Base-by-base conservation (phyloP, 2,888 invertebrate genomes). In the Himalopsyche anomala region DNA sequence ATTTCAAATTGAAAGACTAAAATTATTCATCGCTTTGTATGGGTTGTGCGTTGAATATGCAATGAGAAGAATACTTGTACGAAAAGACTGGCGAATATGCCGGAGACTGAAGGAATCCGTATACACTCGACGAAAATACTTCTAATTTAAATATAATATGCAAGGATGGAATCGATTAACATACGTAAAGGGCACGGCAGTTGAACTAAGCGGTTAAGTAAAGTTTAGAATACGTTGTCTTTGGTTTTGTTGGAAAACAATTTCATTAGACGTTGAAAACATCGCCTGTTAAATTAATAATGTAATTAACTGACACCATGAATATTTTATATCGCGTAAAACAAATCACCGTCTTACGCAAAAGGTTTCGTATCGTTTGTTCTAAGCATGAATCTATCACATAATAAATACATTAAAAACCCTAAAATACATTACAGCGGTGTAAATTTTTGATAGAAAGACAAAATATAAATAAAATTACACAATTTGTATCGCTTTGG, bases 11-110 rank as follows among this genome's bases (percentile, higher is more conserved):
- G 51, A 80, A 80, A 80, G 42, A 51, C 42, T 80, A 45, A 80
- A 80, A 80, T 80, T 80, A 80, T 80, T 80, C 80, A 80, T 51
- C 80, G 80, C 51, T 80, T 28, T 51, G 45, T 42, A 45, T 80
- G 80, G n/a, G 80, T 12, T 80, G 80, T 45, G 80, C 45, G 17
- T 28, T 80, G 80, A 80, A 80, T 80, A 51, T 42, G 80, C 45
- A 80, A 80, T 80, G 80, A 74, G 36, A 28, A 12, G 36, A 69
- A 74, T 74, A 28, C 74, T 74, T 36, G 12, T 74, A 74, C 74
- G 36, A 74, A 74, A 74, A 74, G 74, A 36, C 36, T 28, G 74
- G 36, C 36, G 74, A 38, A 74, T 36, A 36, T 28, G 45, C 80
- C 45, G 9, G 42, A 80, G 45, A 74, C 74, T 74, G 74, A 36